Base-by-base conservation (phyloP, 2,797 vertebrate species). In the Prunella strophiata region DNA sequence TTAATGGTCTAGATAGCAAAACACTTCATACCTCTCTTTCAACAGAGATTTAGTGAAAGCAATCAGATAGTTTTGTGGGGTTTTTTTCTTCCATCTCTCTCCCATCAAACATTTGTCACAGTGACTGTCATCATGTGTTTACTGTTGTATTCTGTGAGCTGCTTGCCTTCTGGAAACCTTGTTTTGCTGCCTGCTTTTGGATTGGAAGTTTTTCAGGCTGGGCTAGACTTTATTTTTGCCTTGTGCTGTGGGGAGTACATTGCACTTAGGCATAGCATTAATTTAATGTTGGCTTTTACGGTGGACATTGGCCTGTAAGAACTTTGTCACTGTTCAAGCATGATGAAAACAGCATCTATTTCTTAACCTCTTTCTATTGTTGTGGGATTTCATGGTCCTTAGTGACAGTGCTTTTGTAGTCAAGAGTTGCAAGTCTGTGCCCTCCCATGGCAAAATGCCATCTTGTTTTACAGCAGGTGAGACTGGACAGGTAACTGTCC, bases 1-100 rank as follows among this genome's bases (percentile, higher is more conserved):
- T 94, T 94, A 95, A 75, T 96, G 85, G 92, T 93, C 88, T 85
- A 94, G 92, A 95, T 95, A 84, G 84, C 86, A 96, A 94, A 96
- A 90, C 79, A 93, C 57, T 97, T 74, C 89, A 91, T 93, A 88
- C 73, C 72, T 95, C 93, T 88, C 45, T 96, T 96, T 89, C 38
- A 70, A 75, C 85, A 97, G 82, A 76, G 71, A 93, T 87, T 96
- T 94, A 85, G 82, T 93, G 93, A 95, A 97, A 61, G 79, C 74
- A 93, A 58, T 97, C 78, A 75, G 43, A 62, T 82, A 43, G 34
- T 81, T 91, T 89, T 89, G 48, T 78, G 45, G 4, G 0, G 55
- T 90, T 81, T 86, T 84, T 86, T 88, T 25, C 10, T 87, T 72
- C 42, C 4, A 8, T 65, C 3, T 29, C 50, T 7, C 22, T 27